These are phyloP conservation scores for Aphelocoma californica DNA, from an alignment of 2,797 vertebrate genomes.

Conservation along the genomic window DNA sequence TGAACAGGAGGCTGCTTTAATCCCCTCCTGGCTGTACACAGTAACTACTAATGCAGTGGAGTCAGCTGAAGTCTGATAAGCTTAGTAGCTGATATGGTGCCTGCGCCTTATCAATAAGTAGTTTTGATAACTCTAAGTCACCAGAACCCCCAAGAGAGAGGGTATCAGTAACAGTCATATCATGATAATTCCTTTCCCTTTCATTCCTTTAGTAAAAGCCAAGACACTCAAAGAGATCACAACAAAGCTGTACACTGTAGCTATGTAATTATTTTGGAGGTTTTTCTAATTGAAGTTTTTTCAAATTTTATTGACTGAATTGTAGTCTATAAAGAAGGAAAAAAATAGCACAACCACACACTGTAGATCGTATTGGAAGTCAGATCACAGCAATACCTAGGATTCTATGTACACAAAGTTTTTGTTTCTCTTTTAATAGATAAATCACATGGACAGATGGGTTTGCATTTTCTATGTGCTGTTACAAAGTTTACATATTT, in stretches of 20 bases:
- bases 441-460: not conserved
- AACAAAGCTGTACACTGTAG: not conserved
- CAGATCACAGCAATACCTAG: not conserved
- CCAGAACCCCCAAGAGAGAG: not conserved
- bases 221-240: not conserved
- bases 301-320: not conserved
- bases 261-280: not conserved
- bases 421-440: not conserved
- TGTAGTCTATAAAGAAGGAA: not conserved
- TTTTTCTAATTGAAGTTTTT: not conserved
- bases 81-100: not conserved
- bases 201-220: not conserved
- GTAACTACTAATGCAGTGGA: not conserved
- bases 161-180: not conserved
- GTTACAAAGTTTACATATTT: not conserved
- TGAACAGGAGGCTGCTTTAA: not conserved
- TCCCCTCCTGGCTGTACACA: accelerated
- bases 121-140: not conserved
- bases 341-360: not conserved
- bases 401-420: not conserved
- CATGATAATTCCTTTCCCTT: not conserved
- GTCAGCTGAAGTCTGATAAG: not conserved
- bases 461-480: not conserved
- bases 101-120: not conserved
- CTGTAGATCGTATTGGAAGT: not conserved